Conservation (phyloP, 2,113 vertebrate species). For the Archilochus colubris region DNA sequence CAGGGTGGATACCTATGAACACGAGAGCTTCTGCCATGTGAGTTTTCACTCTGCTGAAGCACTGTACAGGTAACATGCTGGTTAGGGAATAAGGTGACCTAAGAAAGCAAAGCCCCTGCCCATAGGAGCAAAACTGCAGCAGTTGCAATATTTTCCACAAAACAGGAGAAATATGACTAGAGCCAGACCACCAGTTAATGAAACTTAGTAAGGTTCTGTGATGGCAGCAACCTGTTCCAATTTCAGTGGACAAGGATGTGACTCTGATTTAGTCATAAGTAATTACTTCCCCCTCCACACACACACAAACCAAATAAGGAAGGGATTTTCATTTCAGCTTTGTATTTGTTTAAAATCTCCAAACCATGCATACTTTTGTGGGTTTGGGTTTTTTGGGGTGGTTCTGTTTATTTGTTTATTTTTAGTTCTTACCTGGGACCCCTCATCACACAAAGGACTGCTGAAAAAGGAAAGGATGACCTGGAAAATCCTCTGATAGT, state of each 20-base stretch:
- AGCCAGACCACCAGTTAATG: not conserved
- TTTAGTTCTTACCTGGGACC: slow-evolving; percentile 76
- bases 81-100: not conserved
- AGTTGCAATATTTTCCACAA: not conserved
- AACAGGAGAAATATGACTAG: not conserved
- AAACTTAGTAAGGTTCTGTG: not conserved
- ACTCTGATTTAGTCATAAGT: not conserved
- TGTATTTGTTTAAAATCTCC: not conserved
- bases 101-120: not conserved
- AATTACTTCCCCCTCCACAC: not conserved
- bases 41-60: not conserved
- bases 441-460: slow-evolving; percentile 85
- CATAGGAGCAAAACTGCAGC: fast-evolving
- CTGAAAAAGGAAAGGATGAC: slow-evolving; percentile 85
- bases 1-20: not conserved
- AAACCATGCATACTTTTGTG: not conserved
- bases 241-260: not conserved
- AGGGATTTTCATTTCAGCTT: not conserved
- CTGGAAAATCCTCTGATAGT: slow-evolving; percentile 86
- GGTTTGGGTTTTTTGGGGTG: not conserved
- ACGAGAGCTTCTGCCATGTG: not conserved
- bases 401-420: not conserved
- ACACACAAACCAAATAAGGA: not conserved
- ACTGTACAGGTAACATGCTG: not conserved
- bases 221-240: not conserved